phyloP scores from a whole-genome alignment of 2,797 vertebrate genomes.

The Rhinella marina region DNA sequence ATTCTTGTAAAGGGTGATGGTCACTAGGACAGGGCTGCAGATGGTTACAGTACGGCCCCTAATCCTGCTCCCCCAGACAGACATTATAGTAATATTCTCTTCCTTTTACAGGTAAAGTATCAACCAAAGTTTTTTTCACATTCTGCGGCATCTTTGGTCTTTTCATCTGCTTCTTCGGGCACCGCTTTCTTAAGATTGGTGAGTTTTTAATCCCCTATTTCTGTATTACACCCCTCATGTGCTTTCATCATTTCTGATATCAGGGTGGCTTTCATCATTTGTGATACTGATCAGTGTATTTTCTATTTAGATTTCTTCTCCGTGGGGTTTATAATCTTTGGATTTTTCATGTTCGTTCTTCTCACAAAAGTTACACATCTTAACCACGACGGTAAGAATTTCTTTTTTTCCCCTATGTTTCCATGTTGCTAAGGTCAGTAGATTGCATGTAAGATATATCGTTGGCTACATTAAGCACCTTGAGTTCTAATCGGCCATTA shows the following conservation, averaged over 20 bases:
- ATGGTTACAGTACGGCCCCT: not conserved
- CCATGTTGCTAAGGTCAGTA: too few species aligned
- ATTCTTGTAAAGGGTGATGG: not conserved
- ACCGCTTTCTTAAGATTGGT: constrained; percentile 96
- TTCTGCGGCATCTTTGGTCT: constrained; percentile 84
- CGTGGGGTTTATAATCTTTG: constrained; percentile 85
- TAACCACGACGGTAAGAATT: constrained; percentile 81
- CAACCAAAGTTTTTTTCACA: constrained; percentile 91
- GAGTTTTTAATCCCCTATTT: constrained; percentile 20
- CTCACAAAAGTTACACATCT: constrained; percentile 80
- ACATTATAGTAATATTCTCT: not conserved
- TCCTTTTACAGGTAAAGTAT: constrained; percentile 78
- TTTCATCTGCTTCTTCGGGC: constrained; percentile 91
- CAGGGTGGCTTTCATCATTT: not conserved
- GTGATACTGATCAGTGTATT: not conserved
- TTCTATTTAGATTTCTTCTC: constrained; percentile 84
- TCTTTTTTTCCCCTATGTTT: too few species aligned
- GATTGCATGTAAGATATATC: too few species aligned
- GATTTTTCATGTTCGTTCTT: constrained; percentile 86
- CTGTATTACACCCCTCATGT: not conserved
- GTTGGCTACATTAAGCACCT: too few species aligned
- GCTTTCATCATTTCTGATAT: not conserved
- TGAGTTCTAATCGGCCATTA: too few species aligned
- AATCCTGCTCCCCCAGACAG: not conserved
- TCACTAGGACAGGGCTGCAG: not conserved